Conservation (phyloP, 2,113 vertebrate genomes). For the Cyanistes caeruleus region DNA sequence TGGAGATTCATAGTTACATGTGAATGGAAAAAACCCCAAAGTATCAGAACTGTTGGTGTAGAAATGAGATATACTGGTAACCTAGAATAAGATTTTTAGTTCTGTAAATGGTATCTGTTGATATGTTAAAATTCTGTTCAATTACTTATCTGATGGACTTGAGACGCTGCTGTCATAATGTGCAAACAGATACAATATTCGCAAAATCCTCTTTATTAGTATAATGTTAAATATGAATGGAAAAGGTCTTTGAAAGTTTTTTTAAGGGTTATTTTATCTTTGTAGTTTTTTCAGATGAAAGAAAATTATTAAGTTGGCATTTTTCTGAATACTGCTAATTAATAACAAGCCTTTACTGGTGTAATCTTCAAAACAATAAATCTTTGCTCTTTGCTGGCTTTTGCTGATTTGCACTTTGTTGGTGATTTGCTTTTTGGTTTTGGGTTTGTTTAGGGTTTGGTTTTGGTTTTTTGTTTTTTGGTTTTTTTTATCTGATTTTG, state of each 20-base stretch:
- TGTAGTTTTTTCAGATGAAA: neutral
- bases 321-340: neutral
- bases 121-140: neutral
- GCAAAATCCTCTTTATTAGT: neutral
- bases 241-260: neutral
- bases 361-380: neutral
- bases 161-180: neutral
- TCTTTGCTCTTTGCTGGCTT: neutral
- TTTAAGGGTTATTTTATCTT: neutral
- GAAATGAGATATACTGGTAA: neutral
- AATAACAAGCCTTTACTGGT: neutral
- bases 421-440: neutral
- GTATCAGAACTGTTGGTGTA: neutral
- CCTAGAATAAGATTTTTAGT: neutral
- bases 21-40: neutral
- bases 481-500: neutral
- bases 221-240: neutral
- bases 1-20: neutral
- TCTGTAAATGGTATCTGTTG: neutral
- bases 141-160: neutral
- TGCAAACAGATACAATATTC: neutral
- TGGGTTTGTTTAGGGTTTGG: fast-evolving
- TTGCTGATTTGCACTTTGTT: neutral
- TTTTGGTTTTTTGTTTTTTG: neutral
- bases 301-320: neutral